phyloP scores from a whole-genome alignment of 2,888 invertebrate species.

The Noctua janthe region DNA sequence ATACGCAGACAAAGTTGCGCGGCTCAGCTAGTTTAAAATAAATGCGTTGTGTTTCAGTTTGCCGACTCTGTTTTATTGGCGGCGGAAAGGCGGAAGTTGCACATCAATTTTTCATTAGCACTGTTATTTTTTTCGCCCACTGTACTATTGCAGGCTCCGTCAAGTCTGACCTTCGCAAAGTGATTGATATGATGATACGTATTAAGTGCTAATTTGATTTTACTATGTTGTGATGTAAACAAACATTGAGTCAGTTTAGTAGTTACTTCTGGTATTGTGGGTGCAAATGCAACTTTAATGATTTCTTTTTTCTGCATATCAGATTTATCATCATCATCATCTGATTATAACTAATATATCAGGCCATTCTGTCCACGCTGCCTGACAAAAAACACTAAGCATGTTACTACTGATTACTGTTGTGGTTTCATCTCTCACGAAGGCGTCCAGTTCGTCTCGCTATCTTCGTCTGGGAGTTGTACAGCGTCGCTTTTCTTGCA shows the following conservation, averaged over 20 bases:
- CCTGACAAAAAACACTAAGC: not conserved
- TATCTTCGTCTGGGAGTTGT: not conserved
- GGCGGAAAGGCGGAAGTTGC: not conserved
- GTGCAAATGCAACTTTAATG: not conserved
- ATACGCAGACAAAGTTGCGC: no score
- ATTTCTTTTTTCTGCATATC: not conserved
- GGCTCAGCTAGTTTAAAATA: no score
- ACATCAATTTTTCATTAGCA: not conserved
- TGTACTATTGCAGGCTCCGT: slow-evolving; percentile 49
- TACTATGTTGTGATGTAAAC: slow-evolving; percentile 32
- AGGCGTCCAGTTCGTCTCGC: not conserved
- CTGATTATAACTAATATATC: not conserved
- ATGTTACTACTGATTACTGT: not conserved
- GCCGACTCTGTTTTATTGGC: not conserved
- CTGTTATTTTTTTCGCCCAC: not conserved
- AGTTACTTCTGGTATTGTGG: slow-evolving; percentile 22
- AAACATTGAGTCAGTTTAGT: slow-evolving; percentile 27
- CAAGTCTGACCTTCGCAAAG: slow-evolving; percentile 71
- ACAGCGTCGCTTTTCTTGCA: not conserved
- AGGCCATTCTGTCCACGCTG: not conserved
- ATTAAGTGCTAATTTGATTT: slow-evolving; percentile 38
- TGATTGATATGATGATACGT: slow-evolving; percentile 55
- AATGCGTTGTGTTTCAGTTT: not conserved
- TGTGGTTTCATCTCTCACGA: not conserved
- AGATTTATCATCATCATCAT: not conserved